Evolutionary conservation across 2,113 vertebrate species (phyloP).

Genomic region (Mus musculus): GRCm39 chr5:36139001-36139500

Average conservation of each 20-base stretch:
- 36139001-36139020: not conserved
- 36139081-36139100: not conserved
- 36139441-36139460: not conserved
- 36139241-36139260: accelerated
- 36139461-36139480: not conserved
- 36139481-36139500: not conserved
- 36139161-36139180: not conserved
- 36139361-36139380: not conserved
- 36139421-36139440: not conserved
- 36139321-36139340: accelerated
- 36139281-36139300: not conserved
- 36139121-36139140: accelerated
- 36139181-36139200: not conserved
- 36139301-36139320: too few species aligned
- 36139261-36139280: too few species aligned
- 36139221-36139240: not conserved
- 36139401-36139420: not conserved
- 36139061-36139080: not conserved
- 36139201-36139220: not conserved
- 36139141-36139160: not conserved
- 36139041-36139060: not conserved
- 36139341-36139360: too few species aligned
- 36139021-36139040: not conserved
- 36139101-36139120: accelerated
- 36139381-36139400: accelerated